A percentile compares a stretch with the other conserved stretches of the same genome.
Conservation (phyloP, 2,888 invertebrate species). For the Enoplolaimus lenunculus region DNA sequence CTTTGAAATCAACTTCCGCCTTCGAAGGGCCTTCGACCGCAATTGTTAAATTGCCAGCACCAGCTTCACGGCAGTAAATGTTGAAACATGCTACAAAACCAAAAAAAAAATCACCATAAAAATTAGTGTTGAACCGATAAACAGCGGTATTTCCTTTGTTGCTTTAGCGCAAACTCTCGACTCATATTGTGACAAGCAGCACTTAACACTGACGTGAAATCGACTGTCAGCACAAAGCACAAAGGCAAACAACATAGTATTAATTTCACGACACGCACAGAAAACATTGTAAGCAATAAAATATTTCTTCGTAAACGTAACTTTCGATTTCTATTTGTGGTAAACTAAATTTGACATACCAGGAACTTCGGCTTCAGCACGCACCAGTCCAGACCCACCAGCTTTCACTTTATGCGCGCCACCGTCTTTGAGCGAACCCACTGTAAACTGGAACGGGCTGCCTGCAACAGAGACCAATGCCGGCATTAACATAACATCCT, state of each 20-base stretch:
- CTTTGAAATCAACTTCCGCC: slow-evolving; percentile 91
- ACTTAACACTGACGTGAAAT: too few species aligned
- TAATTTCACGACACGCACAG: too few species aligned
- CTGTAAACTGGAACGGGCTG: slow-evolving; percentile 97
- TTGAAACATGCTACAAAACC: slow-evolving; percentile 51
- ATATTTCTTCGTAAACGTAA: too few species aligned
- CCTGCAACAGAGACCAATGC: slow-evolving; percentile 50
- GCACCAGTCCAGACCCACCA: slow-evolving; percentile 78
- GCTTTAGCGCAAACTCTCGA: too few species aligned
- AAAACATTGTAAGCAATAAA: too few species aligned
- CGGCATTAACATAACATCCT: not conserved
- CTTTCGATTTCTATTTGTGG: too few species aligned
- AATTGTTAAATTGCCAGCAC: slow-evolving; percentile 85
- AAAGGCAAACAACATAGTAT: too few species aligned
- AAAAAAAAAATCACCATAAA: slow-evolving; percentile 19
- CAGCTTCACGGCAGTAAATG: slow-evolving; percentile 95
- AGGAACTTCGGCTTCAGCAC: slow-evolving; percentile 68
- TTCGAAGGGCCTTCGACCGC: slow-evolving; percentile 96
- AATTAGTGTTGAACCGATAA: too few species aligned
- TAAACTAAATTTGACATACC: slow-evolving; percentile 50
- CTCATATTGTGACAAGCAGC: too few species aligned
- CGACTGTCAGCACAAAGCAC: too few species aligned
- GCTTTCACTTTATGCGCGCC: slow-evolving; percentile 93
- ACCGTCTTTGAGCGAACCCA: slow-evolving; percentile 81
- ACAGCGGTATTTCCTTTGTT: too few species aligned